Evolutionary conservation across 2,888 invertebrate genomes (phyloP), one percentile per base, ranked within the genome.

Genomic region (Ischnus inquisitorius): DNA sequence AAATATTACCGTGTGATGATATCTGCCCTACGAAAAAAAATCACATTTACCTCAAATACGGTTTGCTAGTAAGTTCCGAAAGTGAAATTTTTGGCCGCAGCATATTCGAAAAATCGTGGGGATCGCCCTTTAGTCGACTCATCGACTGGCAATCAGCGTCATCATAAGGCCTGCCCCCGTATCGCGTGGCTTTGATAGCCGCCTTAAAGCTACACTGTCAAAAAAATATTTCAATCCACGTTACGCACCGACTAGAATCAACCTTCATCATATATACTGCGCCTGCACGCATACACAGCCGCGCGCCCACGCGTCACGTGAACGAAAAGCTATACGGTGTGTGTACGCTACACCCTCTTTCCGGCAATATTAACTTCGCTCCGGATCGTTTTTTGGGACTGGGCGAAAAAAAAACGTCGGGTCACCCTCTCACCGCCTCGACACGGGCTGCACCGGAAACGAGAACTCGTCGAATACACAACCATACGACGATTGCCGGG

Each of bases 221-320:
- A 43, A 83, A 83, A 83, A 54, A 83, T 39, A 79, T 80, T 83
- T 77, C 77, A 77, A 68, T 83, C 71, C 80, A 46, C 54, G 39
- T 46, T 76, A n/a, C 19, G 71, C 68, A 34, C 34, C 8, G 77
- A 80, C 54, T 62, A 60, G 48, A 46, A 71, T 62, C 51, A 39
- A 39, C 39, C 22, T 75, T 60, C 22, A 43, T 65, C 67, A 43
- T 54, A 39, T 54, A 39, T 43, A 39, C 57, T 16, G 25, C 67
- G 79, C 72, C 43, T 64, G 64, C 64, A 48, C 48, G 16, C 64
- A 19, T 69, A 28, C 25, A 54, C 54, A 16, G 19, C 68, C 19
- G 60, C 41, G 16, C 57, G 5, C 62, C 43, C 41, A 46, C n/a
- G 60, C 51, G 62, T 39, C n/a, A 67, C 51, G 54, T 62, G 46